These are phyloP conservation scores for Cryptoblepharus egeriae DNA, from an alignment of 2,797 vertebrate species.

Conservation along the genomic window DNA sequence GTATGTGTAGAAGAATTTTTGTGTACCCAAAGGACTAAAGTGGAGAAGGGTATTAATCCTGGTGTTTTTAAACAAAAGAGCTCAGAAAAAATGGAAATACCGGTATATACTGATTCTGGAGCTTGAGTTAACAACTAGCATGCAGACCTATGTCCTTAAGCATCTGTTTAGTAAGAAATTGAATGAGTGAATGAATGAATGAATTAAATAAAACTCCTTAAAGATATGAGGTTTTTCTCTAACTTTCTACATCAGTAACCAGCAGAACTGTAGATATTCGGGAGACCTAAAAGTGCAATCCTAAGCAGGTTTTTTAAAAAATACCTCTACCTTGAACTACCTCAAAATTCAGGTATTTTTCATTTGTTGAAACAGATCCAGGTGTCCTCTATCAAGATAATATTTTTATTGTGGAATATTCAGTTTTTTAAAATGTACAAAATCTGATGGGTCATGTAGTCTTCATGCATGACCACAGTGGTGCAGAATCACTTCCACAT, in stretches of 20 bases:
- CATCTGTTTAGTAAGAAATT: too few species aligned
- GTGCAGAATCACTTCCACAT: too few species aligned
- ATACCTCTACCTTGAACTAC: too few species aligned
- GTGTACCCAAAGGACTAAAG: fast-evolving
- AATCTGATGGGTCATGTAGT: not conserved
- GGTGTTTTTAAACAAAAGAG: not conserved
- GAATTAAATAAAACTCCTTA: not conserved
- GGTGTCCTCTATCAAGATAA: too few species aligned
- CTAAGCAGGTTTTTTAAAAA: too few species aligned
- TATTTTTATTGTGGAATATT: not conserved
- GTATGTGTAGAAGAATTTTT: fast-evolving
- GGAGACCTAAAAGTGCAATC: not conserved
- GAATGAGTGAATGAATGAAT: too few species aligned
- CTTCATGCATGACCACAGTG: too few species aligned
- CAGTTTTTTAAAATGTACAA: not conserved
- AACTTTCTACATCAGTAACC: not conserved
- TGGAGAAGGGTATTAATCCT: not conserved
- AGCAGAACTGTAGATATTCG: not conserved
- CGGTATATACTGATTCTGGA: not conserved
- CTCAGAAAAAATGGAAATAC: not conserved
- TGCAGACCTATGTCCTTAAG: not conserved
- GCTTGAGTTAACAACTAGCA: not conserved
- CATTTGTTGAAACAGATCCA: not conserved
- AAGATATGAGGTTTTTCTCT: not conserved
- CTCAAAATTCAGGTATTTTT: not conserved